Evolutionary conservation across 2,888 invertebrate genomes (phyloP), one percentile per base, ranked within the genome.

Genomic region (Drosophila infuscata): DNA sequence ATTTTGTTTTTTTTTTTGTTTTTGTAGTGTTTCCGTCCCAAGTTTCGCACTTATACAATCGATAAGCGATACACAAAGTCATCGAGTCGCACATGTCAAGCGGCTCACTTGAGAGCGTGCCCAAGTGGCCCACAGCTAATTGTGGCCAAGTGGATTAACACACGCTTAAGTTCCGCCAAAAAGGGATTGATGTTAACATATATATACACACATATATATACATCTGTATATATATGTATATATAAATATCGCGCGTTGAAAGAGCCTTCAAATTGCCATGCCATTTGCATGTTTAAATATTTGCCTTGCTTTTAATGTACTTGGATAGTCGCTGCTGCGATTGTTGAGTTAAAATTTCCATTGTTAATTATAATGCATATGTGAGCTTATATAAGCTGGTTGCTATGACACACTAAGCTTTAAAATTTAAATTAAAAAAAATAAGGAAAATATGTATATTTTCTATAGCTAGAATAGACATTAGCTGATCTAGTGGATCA

Each of bases 91-190:
- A 51, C 53, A 68, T 66, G 67, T 75, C 76, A 79, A 79, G 76
- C 58, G 30, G 41, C 41, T 41, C 66, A 60, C 70, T 81, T 68
- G 38, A 75, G 56, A 58, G 69, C 82, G 82, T 82, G 82, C 57
- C 70, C 72, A 82, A 82, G 82, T 82, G 83, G 57, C 67, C 30
- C 43, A 36, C 58, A 73, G 80, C 80, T 74, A 81, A 81, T 82
- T 81, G 70, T 74, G 70, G 61, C 65, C 52, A 70, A 81, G 69
- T 73, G 81, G 62, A 43, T 43, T n/a, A 46, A 51, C 30, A 38
- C 29, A 25, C 25, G 25, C 51, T 25, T 35, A 38, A 53, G 17
- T 36, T 35, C 33, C 20, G 6, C 32, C 46, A 5, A 15, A 30
- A 41, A 48, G 48, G 48, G 64, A 43, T 43, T 11, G 20, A 11